Evolutionary conservation across 2,797 vertebrate genomes (phyloP).

Genomic region (Gobionotothen gibberifrons): DNA sequence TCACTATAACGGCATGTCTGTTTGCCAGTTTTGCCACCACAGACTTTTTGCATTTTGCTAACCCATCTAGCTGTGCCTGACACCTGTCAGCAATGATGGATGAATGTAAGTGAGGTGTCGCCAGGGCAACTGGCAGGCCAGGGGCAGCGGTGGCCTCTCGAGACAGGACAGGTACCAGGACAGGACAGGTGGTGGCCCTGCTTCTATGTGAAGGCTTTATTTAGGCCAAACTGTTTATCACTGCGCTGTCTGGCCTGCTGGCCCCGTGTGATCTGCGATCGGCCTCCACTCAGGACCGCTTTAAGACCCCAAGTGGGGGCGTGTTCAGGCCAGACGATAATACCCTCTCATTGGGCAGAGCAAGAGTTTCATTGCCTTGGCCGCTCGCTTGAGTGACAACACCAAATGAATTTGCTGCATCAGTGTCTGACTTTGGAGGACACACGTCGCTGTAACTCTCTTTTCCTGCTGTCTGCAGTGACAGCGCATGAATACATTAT

Average conservation of each 20-base stretch:
- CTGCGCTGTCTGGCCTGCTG: constrained; percentile 53
- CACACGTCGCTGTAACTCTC: constrained; percentile 69
- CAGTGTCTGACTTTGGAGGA: constrained; percentile 80
- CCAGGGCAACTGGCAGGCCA: constrained; percentile 70
- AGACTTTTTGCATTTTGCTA: constrained; percentile 61
- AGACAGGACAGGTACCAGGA: constrained; percentile 71
- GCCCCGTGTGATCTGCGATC: constrained; percentile 59
- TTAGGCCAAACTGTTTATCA: constrained; percentile 69
- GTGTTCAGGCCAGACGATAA: constrained; percentile 57
- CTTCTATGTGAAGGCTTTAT: constrained; percentile 73
- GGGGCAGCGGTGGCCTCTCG: constrained; percentile 60
- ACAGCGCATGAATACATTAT: constrained; percentile 76
- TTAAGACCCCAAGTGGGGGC: constrained; percentile 44
- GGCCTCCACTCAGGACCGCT: constrained; percentile 39
- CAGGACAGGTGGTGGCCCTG: constrained; percentile 58
- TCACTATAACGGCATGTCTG: constrained; percentile 38
- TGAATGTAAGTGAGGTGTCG: constrained; percentile 70
- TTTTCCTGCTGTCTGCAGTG: constrained; percentile 65
- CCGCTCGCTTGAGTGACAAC: constrained; percentile 74
- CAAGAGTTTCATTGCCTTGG: constrained; percentile 65
- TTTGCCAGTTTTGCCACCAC: constrained; percentile 48
- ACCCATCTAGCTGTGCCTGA: constrained; percentile 64
- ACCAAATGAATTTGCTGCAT: constrained; percentile 79
- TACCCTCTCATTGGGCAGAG: constrained; percentile 64
- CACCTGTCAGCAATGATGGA: constrained; percentile 84